Percentiles rank a stretch among this genome's conserved stretches.
These are phyloP conservation scores for Oithona nana DNA, from an alignment of 2,888 invertebrate species.

Conservation along the genomic window DNA sequence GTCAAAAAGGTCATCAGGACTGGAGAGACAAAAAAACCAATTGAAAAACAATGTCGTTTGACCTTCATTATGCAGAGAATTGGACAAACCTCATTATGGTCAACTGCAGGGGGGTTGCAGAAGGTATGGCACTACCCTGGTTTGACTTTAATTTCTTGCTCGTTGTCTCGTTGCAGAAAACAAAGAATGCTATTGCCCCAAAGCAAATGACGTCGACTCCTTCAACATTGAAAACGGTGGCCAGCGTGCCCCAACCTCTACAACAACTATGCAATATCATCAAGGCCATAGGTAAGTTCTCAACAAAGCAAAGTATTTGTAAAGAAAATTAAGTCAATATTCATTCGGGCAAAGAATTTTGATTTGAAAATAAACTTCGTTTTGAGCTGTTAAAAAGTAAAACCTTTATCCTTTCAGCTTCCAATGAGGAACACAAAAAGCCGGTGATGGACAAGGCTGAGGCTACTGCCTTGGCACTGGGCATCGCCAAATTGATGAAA, in stretches of 20 bases:
- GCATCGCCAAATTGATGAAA: conserved; percentile 13
- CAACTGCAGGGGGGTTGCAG: background rate
- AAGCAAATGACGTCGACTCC: background rate
- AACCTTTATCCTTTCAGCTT: background rate
- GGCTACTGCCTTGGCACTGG: conserved; percentile 5
- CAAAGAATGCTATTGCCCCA: too few relatives aligned
- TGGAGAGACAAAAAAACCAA: too few relatives aligned
- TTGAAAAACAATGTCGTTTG: background rate
- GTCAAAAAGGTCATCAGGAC: too few relatives aligned
- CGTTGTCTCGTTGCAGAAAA: too few relatives aligned
- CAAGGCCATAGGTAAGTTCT: conserved; percentile 11
- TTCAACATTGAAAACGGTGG: background rate
- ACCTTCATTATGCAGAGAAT: background rate
- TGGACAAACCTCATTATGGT: background rate
- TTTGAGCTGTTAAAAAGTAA: too few relatives aligned
- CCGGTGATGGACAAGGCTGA: conserved; percentile 10
- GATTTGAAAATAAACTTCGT: background rate
- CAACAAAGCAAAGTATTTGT: background rate
- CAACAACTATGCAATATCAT: conserved; percentile 8
- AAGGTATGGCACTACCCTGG: background rate
- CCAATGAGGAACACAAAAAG: background rate
- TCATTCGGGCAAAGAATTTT: background rate
- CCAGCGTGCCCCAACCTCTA: background rate
- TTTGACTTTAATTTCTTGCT: background rate
- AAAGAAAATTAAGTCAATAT: background rate